Evolutionary conservation across 2,888 invertebrate species (phyloP).

Genomic region (Scaptodrosophila latifasciaeformis): DNA sequence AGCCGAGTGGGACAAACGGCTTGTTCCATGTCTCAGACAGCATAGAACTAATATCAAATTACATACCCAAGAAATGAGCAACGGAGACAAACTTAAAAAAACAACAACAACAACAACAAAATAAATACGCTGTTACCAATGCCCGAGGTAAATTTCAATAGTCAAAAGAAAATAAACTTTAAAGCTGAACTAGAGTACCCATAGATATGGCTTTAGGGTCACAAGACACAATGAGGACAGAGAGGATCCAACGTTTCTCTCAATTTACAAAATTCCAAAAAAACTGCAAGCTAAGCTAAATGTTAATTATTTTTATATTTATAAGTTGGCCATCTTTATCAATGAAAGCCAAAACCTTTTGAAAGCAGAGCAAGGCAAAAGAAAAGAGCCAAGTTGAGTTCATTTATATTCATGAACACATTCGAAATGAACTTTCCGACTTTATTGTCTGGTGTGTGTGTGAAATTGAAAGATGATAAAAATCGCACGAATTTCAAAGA

Average conservation of each 20-base stretch:
- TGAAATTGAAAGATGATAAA: constrained; percentile 71
- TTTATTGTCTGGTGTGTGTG: constrained; percentile 69
- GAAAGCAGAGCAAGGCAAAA: too few relatives aligned
- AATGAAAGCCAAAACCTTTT: too few relatives aligned
- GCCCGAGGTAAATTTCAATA: too few relatives aligned
- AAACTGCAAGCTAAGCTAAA: constrained; percentile 31
- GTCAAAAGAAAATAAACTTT: too few relatives aligned
- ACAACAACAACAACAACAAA: too few relatives aligned
- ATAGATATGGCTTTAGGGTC: constrained; percentile 43
- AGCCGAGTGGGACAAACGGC: background rate
- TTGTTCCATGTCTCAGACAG: too few relatives aligned
- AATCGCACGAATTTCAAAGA: constrained; percentile 49
- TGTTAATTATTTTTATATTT: constrained; percentile 36
- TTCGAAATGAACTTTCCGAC: constrained; percentile 29
- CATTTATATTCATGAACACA: constrained; percentile 29
- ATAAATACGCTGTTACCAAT: too few relatives aligned
- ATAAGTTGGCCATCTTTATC: too few relatives aligned
- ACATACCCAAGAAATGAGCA: constrained; percentile 32
- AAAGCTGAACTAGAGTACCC: too few relatives aligned
- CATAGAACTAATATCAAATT: constrained; percentile 54
- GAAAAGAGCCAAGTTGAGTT: constrained; percentile 17
- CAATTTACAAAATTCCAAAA: constrained; percentile 10
- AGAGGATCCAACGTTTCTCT: too few relatives aligned
- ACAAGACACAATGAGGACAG: constrained; percentile 2
- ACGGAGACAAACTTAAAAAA: too few relatives aligned